These are phyloP conservation scores for Drosophila punjabiensis DNA, from an alignment of 1,140 invertebrate species.

Conservation along the genomic window DNA sequence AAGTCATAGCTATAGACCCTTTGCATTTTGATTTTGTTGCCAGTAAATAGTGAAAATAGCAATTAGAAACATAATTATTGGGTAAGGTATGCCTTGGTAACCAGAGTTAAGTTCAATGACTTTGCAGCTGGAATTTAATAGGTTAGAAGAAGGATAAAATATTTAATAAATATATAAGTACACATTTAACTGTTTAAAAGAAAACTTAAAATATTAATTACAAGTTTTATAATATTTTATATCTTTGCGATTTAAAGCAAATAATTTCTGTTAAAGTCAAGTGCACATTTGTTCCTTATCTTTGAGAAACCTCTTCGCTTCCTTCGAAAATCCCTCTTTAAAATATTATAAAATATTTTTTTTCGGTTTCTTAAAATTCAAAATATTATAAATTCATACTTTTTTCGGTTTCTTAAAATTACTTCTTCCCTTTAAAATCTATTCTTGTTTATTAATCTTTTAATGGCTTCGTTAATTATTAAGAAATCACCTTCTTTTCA, in stretches of 20 bases:
- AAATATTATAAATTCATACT: too few species aligned
- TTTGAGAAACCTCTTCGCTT: neutral
- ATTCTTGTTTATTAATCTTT: neutral
- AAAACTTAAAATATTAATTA: neutral
- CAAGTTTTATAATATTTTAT: neutral
- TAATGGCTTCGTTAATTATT: neutral
- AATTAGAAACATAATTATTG: conserved; percentile 8
- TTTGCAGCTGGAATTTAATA: neutral
- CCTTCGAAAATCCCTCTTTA: neutral
- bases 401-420: neutral
- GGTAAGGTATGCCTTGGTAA: neutral
- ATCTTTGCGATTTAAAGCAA: too few species aligned
- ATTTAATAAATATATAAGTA: neutral
- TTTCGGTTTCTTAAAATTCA: rapidly evolving
- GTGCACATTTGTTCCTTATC: too few species aligned
- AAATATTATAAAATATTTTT: neutral
- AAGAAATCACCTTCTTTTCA: neutral
- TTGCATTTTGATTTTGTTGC: conserved; percentile 25
- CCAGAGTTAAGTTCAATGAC: neutral
- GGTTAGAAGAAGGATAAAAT: neutral
- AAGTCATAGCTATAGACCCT: conserved; percentile 16
- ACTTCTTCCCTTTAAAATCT: too few species aligned
- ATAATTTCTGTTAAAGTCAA: too few species aligned
- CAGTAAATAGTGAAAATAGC: neutral
- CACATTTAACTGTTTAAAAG: too few species aligned